Evolutionary conservation across 2,888 invertebrate genomes (phyloP).

Genomic region (Maniola hyperantus): DNA sequence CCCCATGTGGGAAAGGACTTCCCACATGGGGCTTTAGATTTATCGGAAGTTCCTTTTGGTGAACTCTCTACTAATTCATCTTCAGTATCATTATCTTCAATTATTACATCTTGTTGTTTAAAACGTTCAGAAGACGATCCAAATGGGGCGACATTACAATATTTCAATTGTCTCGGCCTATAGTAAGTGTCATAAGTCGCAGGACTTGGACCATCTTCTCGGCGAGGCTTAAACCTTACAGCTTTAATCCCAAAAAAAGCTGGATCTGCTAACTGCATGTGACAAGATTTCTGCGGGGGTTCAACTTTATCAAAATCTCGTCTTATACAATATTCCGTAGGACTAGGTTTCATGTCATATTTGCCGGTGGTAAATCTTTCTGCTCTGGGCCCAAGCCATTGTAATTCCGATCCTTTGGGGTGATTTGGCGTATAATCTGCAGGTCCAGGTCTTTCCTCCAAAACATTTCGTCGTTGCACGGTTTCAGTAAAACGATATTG

Average conservation of each 20-base stretch:
- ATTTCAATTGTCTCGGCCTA: conserved; percentile 47
- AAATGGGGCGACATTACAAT: conserved; percentile 59
- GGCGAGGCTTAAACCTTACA: conserved; percentile 53
- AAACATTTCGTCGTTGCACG: conserved; percentile 56
- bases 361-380: conserved; percentile 50
- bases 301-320: conserved; percentile 59
- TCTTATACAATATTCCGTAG: conserved; percentile 57
- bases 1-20: conserved; percentile 56
- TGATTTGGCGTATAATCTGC: conserved; percentile 55
- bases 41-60: conserved; percentile 29
- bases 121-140: conserved; percentile 58
- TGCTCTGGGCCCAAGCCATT: conserved; percentile 55
- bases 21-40: conserved; percentile 25
- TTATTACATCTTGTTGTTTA: conserved; percentile 42
- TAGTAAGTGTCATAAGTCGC: conserved; percentile 53
- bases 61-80: conserved; percentile 39
- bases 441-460: conserved; percentile 62
- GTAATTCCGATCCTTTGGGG: conserved; percentile 51
- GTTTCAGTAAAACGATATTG: conserved; percentile 67
- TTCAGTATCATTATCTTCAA: conserved; percentile 43
- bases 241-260: conserved; percentile 63
- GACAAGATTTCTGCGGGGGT: conserved; percentile 47
- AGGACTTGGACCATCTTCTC: conserved; percentile 61
- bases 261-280: conserved; percentile 53
- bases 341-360: conserved; percentile 55